Base-by-base conservation (phyloP, 2,113 vertebrate species). In the Meriones unguiculatus region DNA sequence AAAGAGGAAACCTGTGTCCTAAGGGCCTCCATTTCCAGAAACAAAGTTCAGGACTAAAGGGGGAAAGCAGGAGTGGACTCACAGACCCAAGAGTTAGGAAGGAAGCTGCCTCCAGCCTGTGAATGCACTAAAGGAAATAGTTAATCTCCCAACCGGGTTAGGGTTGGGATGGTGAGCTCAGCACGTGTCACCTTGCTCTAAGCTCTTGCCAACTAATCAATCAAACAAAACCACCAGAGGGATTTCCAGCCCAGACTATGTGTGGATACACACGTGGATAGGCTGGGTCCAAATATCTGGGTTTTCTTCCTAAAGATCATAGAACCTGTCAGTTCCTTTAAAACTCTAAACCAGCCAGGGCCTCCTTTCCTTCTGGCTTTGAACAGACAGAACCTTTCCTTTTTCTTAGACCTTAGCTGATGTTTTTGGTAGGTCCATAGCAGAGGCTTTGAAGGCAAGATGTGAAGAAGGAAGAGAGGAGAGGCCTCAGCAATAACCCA, bases 401-500 rank as follows among this genome's bases (percentile, higher is more conserved):
- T 13, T 18, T 54, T 2, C 70, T 86, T 17, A 59, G 59, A 52
- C 92, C 75, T 92, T 57, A 41, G 64, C 72, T 62, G 80, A 62
- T 64, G 22, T 38, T 82, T 38, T 38, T 6, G 28, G 69, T 54
- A 35, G 65, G 57, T 64, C 65, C 7, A 13, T 1, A 86, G 35
- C 72, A 70, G 76, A 90, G n/a, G 62, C 62, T 77, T 54, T 76
- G 46, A 85, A 87, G 73, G 77, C 12, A 35, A 84, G 65, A 64
- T 35, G 22, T 41, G 67, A n/a, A 20, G 7, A n/a, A 14, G 1
- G 1, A 97, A 97, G 98, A 89, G 93, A 98, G 80, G 95, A 32
- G 85, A 25, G 91, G 90, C 80, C 96, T 98, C 97, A 97, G 97
- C 93, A 95, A 97, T 15, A 17, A 97, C 90, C 87, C 95, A 94